phyloP scores from a whole-genome alignment of 2,888 invertebrate species.

The Gibbula magus region DNA sequence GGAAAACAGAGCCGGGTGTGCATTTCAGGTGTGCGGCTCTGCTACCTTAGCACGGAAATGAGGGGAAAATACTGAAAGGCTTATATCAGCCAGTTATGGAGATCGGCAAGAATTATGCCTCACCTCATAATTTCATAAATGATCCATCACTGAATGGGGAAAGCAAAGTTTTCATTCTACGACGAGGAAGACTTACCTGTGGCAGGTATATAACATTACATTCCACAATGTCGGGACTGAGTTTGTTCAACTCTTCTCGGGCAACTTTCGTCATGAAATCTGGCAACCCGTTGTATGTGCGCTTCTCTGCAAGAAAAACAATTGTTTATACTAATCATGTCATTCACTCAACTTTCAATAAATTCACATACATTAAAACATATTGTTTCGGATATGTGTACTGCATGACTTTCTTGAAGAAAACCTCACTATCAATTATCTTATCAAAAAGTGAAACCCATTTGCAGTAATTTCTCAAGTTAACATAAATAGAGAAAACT shows the following conservation, averaged over 20 bases:
- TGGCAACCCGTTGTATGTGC: constrained; percentile 83
- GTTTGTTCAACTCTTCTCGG: constrained; percentile 81
- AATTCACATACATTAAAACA: neutral
- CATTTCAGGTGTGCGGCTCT: too few species aligned
- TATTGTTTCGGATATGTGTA: too few species aligned
- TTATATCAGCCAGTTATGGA: too few species aligned
- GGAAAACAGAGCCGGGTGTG: too few species aligned
- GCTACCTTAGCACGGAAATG: neutral
- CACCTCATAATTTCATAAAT: neutral
- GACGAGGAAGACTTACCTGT: constrained; percentile 77
- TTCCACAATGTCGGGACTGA: constrained; percentile 77
- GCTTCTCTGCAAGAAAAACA: constrained; percentile 79
- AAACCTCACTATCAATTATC: too few species aligned
- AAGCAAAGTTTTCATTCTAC: too few species aligned
- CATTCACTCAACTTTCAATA: neutral
- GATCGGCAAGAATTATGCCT: too few species aligned
- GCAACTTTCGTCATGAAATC: constrained; percentile 85
- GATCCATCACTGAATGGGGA: too few species aligned
- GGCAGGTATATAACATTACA: constrained; percentile 77
- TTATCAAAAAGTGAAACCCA: too few species aligned
- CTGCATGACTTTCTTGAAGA: too few species aligned
- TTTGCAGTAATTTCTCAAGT: neutral
- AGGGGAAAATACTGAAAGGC: too few species aligned
- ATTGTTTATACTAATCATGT: neutral
- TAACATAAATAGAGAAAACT: neutral